phyloP scores from a whole-genome alignment of 2,797 vertebrate species.

The Kryptolebias ocellatus region DNA sequence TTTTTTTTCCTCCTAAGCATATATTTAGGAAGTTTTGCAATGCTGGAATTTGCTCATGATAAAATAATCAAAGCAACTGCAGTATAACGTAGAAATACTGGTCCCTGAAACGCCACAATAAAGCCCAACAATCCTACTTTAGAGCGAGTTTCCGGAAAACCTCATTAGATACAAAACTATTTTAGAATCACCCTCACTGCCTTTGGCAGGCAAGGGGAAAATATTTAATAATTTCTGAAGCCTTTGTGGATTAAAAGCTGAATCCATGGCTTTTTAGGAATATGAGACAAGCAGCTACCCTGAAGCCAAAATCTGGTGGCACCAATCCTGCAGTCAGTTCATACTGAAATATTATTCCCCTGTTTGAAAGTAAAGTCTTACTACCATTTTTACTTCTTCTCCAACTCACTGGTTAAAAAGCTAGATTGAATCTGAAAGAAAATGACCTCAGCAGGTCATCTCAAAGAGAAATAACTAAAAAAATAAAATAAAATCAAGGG shows the following conservation, averaged over 20 bases:
- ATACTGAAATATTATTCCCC: too few relatives aligned
- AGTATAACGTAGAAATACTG: background rate
- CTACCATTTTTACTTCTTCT: background rate
- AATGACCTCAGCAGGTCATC: background rate
- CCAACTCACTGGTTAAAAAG: background rate
- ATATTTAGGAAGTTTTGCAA: background rate
- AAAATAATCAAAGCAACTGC: background rate
- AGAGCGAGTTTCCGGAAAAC: background rate
- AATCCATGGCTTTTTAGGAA: background rate
- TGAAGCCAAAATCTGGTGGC: background rate
- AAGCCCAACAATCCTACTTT: background rate
- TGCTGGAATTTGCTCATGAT: background rate
- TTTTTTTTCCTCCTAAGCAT: too few relatives aligned
- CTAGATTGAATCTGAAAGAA: background rate
- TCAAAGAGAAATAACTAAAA: background rate
- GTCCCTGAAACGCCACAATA: background rate
- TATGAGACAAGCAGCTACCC: background rate
- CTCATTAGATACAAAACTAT: background rate
- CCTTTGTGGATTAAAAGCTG: background rate
- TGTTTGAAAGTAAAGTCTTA: slow-evolving; percentile 5
- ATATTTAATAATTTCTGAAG: background rate
- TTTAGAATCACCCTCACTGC: background rate
- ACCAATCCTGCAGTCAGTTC: too few relatives aligned
- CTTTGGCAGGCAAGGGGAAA: background rate
- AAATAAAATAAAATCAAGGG: background rate